Evolutionary conservation across 2,113 vertebrate species (phyloP).

Genomic region (Vidua chalybeata): DNA sequence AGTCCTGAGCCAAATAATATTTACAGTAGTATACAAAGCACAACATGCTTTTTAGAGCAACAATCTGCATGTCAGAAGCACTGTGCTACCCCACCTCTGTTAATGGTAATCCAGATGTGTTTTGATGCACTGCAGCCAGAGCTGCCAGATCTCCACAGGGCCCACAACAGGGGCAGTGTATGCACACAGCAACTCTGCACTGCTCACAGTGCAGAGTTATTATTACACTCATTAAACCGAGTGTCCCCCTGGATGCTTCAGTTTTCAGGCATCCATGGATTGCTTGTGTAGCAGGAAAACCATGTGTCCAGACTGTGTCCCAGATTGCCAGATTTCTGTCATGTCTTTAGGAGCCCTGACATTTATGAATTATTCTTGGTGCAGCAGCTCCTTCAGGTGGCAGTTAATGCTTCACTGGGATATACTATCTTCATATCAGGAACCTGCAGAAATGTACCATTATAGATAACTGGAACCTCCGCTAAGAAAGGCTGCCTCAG

Average conservation of each 20-base stretch:
- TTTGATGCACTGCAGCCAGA: not conserved
- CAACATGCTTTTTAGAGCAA: not conserved
- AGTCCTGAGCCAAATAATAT: not conserved
- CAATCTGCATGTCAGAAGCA: not conserved
- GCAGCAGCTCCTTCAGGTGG: not conserved
- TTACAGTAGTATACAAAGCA: not conserved
- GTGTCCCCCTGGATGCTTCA: not conserved
- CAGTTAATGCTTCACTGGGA: not conserved
- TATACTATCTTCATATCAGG: not conserved
- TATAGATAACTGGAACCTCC: not conserved
- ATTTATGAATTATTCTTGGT: not conserved
- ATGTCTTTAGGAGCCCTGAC: not conserved
- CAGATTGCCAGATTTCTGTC: not conserved
- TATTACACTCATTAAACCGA: not conserved
- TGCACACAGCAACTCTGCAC: not conserved
- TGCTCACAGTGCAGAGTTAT: too few relatives aligned
- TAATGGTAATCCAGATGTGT: not conserved
- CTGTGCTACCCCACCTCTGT: not conserved
- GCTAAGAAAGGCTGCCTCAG: not conserved
- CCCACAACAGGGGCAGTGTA: fast-evolving
- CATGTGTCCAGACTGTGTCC: not conserved
- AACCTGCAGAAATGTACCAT: not conserved
- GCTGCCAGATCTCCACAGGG: not conserved
- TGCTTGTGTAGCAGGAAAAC: not conserved
- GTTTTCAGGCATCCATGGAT: not conserved